phyloP scores from a whole-genome alignment of 2,888 invertebrate species.

The Caenorhabditis sp. region DNA sequence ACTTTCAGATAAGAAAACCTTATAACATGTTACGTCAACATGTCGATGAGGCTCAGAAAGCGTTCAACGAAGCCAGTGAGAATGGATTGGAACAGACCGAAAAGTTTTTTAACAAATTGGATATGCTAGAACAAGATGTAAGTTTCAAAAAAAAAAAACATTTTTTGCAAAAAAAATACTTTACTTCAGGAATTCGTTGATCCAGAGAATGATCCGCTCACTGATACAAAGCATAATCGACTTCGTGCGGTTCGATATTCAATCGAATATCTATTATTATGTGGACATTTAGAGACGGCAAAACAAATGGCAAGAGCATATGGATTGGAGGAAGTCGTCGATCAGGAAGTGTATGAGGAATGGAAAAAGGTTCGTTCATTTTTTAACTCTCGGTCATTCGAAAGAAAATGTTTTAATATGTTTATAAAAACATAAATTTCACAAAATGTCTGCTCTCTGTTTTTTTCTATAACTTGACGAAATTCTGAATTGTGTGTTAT shows the following conservation, averaged over 20 bases:
- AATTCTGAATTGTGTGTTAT: too few species aligned
- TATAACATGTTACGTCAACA: background rate
- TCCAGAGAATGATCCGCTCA: background rate
- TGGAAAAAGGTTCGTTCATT: slow-evolving; percentile 5
- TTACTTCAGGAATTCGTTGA: background rate
- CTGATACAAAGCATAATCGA: background rate
- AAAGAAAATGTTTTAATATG: too few species aligned
- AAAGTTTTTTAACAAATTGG: slow-evolving; percentile 15
- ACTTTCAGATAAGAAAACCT: slow-evolving; percentile 5
- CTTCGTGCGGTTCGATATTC: slow-evolving; percentile 79
- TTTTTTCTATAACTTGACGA: too few species aligned
- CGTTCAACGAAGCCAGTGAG: slow-evolving; percentile 6
- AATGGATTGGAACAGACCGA: slow-evolving; percentile 7
- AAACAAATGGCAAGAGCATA: slow-evolving; percentile 81
- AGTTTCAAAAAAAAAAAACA: background rate
- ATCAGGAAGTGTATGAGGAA: slow-evolving; percentile 55
- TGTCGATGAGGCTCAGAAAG: slow-evolving; percentile 12
- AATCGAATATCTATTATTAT: slow-evolving; percentile 87
- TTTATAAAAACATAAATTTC: too few species aligned
- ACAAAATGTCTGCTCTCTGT: too few species aligned
- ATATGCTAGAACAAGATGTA: slow-evolving; percentile 16
- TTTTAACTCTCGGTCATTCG: too few species aligned
- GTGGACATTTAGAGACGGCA: slow-evolving; percentile 92
- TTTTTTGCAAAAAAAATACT: too few species aligned
- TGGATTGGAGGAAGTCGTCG: slow-evolving; percentile 30